Evolutionary conservation across 1,140 invertebrate species (phyloP).

Genomic region (Plectrocnemia conspersa): DNA sequence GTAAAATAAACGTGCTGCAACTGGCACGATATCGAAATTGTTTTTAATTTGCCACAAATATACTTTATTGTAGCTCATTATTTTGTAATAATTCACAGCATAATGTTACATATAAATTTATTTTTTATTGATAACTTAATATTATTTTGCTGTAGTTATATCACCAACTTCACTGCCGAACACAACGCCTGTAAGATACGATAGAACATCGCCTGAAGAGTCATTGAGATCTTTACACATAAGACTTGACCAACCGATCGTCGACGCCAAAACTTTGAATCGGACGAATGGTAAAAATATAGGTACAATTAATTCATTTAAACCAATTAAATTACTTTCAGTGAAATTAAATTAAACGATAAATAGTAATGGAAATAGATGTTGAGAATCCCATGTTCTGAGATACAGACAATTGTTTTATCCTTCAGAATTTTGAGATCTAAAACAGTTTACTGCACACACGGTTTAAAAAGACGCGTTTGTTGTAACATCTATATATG

Average conservation of each 20-base stretch:
- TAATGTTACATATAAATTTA: not conserved
- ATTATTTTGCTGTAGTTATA: slow-evolving; percentile 21
- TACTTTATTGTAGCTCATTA: not conserved
- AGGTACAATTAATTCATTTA: not conserved
- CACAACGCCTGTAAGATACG: slow-evolving; percentile 24
- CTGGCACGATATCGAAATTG: too few species aligned
- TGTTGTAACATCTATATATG: not conserved
- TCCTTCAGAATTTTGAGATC: not conserved
- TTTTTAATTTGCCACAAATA: not conserved
- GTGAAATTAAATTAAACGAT: not conserved
- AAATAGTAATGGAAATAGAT: not conserved
- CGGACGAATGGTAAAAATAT: slow-evolving; percentile 9
- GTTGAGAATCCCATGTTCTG: not conserved
- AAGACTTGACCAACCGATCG: slow-evolving; percentile 24
- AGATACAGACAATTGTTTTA: not conserved
- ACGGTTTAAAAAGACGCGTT: not conserved
- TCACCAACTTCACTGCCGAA: slow-evolving; percentile 22
- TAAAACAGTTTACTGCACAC: too few species aligned
- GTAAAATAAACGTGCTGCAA: too few species aligned
- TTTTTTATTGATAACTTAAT: too few species aligned
- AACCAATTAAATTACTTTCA: not conserved
- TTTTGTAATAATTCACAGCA: not conserved
- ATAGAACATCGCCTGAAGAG: slow-evolving; percentile 29
- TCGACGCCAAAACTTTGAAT: slow-evolving; percentile 8
- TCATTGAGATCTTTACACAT: slow-evolving; percentile 29